Evolutionary conservation across 1,140 invertebrate species (phyloP), one percentile per base, ranked within the genome.

Genomic region (Cepaea nemoralis): DNA sequence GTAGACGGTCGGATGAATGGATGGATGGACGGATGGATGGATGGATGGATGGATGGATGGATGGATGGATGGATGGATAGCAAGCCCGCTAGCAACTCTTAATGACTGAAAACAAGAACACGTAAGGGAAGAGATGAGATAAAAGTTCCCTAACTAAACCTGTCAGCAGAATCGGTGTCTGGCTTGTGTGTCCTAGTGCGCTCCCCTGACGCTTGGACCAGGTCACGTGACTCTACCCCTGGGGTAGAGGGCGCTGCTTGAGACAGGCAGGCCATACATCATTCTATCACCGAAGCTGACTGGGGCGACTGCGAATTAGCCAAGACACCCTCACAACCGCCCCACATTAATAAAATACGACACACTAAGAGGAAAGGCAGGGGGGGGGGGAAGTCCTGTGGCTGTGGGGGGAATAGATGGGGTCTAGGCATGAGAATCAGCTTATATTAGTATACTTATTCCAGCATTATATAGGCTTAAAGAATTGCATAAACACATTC

Each of bases 171-270:
- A 31, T n/a, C 10, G 27, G 22, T 3, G 59, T 6, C n/a, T 6
- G 19, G 5, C 6, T 63, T 31, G 59, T 63, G 59, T 31, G n/a
- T 22, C 59, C 59, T n/a, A 63, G 27, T 63, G n/a, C 27, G n/a
- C n/a, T 31, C 59, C 59, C 27, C 50, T 27, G 59, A 63, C 33
- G 33, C 59, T 27, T 31, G 1, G 5, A 12, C 59, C 22, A 27
- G 59, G 59, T 63, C 59, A 63, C 59, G 59, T 63, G 59, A 63
- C 59, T 31, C 59, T 27, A 63, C 59, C 59, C 59, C 59, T 31
- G n/a, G 59, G 59, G 59, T 63, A 63, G 59, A 63, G n/a, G 59
- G 59, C 59, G 59, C 59, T 63, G 27, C 59, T 63, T 31, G 59
- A 63, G 59, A 63, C 2, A 27, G 5, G 27, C 1, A 63, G 59